A percentile compares a stretch with the other conserved stretches of the same genome.
These are phyloP conservation scores for Drosophila testacea DNA, from an alignment of 2,888 invertebrate species.

Conservation along the genomic window DNA sequence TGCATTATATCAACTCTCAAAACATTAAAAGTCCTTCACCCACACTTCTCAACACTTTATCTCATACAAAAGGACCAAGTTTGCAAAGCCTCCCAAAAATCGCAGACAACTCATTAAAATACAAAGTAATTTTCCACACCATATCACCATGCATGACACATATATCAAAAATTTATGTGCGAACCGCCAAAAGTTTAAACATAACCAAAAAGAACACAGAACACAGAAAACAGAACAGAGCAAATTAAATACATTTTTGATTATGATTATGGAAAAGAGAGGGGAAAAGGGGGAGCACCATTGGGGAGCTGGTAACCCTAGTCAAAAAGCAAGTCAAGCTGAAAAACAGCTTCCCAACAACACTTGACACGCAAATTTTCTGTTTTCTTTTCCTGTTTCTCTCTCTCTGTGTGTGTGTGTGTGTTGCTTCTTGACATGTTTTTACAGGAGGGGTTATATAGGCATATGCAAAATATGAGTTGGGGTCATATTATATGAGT, in stretches of 20 bases:
- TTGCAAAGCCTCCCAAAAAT: slow-evolving; percentile 21
- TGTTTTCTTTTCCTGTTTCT: slow-evolving; percentile 42
- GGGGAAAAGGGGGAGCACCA: background rate
- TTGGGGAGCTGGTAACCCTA: slow-evolving; percentile 51
- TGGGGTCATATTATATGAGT: slow-evolving; percentile 14
- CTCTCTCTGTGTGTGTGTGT: slow-evolving; percentile 13
- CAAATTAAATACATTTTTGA: slow-evolving; percentile 80
- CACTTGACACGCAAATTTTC: slow-evolving; percentile 69
- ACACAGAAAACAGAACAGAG: slow-evolving; percentile 46
- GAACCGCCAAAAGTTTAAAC: slow-evolving; percentile 65
- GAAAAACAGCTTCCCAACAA: slow-evolving; percentile 72
- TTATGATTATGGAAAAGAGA: slow-evolving; percentile 52
- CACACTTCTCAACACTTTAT: slow-evolving; percentile 13
- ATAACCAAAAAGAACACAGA: slow-evolving; percentile 43
- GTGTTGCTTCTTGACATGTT: slow-evolving; percentile 43
- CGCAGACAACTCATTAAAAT: slow-evolving; percentile 72
- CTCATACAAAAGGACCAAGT: slow-evolving; percentile 31
- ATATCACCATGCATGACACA: slow-evolving; percentile 66
- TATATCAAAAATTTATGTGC: slow-evolving; percentile 75
- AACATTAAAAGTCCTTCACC: slow-evolving; percentile 16
- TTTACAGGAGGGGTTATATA: slow-evolving; percentile 14
- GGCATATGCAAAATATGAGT: slow-evolving; percentile 55
- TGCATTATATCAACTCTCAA: slow-evolving; percentile 21
- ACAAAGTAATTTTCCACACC: slow-evolving; percentile 78
- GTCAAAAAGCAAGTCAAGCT: slow-evolving; percentile 77